A percentile compares a stretch with the other conserved stretches of the same genome.
Conservation (phyloP, 2,113 vertebrate species). For the Astur gentilis region DNA sequence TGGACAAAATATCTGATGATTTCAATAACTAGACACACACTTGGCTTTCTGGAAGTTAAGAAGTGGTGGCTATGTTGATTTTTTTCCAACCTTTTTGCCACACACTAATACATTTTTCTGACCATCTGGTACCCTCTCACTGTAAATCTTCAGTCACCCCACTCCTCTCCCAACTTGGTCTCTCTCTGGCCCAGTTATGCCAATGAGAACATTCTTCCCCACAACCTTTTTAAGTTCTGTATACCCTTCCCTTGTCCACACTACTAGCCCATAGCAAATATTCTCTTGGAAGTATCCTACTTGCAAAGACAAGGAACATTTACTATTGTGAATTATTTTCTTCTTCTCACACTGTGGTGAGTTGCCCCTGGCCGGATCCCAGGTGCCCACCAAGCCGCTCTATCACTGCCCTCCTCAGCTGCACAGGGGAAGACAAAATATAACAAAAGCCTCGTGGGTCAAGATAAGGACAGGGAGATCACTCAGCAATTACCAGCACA, state of each 20-base stretch:
- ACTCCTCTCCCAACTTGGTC: not conserved
- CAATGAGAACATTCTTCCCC: not conserved
- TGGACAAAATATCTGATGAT: not conserved
- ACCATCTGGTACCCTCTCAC: not conserved
- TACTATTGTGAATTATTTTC: not conserved
- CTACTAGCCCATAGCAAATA: not conserved
- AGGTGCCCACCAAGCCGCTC: not conserved
- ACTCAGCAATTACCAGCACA: too few species aligned
- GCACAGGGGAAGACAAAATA: too few species aligned
- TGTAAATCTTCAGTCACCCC: not conserved
- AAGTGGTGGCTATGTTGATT: not conserved
- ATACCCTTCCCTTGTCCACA: not conserved
- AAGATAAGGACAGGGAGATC: too few species aligned
- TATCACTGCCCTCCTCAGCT: too few species aligned
- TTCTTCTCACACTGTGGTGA: not conserved
- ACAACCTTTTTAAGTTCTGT: not conserved
- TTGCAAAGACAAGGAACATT: not conserved
- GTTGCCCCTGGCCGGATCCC: not conserved
- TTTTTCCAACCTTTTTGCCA: not conserved
- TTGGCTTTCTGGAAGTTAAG: not conserved
- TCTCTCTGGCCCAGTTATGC: not conserved
- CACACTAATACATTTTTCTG: not conserved
- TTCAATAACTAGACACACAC: not conserved
- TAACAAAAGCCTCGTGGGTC: too few species aligned
- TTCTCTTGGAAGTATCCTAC: not conserved